Conservation (phyloP, 23 tunicate genomes). For the Phallusia fumigata region DNA sequence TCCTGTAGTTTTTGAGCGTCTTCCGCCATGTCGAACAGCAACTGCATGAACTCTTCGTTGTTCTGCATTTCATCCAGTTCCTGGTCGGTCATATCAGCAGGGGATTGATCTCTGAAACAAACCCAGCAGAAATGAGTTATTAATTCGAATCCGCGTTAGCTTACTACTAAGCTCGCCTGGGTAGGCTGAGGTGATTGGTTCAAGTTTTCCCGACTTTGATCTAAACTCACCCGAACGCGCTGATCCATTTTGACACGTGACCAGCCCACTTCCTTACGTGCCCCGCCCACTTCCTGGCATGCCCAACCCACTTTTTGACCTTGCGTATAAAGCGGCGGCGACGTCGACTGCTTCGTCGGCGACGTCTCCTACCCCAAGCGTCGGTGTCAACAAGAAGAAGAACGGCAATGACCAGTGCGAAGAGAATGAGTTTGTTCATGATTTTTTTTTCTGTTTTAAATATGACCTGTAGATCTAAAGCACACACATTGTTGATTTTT, state of each 20-base stretch:
- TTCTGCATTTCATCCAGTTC: neutral
- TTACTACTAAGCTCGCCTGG: too few relatives aligned
- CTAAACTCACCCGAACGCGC: neutral
- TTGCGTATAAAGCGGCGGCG: neutral
- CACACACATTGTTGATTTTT: too few relatives aligned
- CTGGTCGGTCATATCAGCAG: neutral
- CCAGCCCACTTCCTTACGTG: neutral
- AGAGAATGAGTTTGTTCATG: conserved; percentile 9
- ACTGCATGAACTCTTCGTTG: neutral
- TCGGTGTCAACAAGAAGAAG: neutral
- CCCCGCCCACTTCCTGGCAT: neutral
- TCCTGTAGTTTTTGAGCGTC: neutral
- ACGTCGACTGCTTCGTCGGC: neutral
- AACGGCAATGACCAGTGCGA: neutral
- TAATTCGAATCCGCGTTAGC: too few relatives aligned
- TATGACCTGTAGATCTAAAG: too few relatives aligned
- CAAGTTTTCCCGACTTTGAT: too few relatives aligned
- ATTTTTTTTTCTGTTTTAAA: neutral
- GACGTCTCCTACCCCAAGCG: neutral
- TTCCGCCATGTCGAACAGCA: neutral
- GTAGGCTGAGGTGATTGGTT: too few relatives aligned
- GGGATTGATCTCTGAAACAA: neutral
- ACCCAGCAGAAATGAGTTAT: too few relatives aligned
- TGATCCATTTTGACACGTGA: neutral
- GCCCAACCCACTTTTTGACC: neutral